phyloP scores from a whole-genome alignment of 2,888 invertebrate genomes.

The Seira ritae region DNA sequence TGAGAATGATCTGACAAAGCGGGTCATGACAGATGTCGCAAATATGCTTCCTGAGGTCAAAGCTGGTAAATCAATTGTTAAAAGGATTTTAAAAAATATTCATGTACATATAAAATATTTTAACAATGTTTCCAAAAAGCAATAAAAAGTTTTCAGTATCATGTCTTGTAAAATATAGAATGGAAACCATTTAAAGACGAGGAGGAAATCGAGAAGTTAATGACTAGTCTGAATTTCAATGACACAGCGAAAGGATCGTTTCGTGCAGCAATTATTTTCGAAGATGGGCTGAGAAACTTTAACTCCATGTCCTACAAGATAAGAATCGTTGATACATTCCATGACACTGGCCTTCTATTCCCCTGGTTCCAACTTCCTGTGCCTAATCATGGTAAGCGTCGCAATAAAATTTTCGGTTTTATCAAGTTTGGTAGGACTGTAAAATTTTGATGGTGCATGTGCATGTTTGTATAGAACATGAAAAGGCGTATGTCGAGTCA shows the following conservation, averaged over 20 bases:
- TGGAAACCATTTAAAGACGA: slow-evolving; percentile 67
- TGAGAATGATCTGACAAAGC: slow-evolving; percentile 25
- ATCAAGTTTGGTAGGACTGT: too few species aligned
- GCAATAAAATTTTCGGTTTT: neutral
- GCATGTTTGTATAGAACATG: slow-evolving; percentile 41
- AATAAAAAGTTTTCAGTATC: too few species aligned
- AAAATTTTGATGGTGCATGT: too few species aligned
- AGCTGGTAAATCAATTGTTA: slow-evolving; percentile 32
- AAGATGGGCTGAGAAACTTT: slow-evolving; percentile 50
- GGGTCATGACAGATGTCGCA: slow-evolving; percentile 43
- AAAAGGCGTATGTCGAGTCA: slow-evolving; percentile 59
- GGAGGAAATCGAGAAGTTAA: slow-evolving; percentile 66
- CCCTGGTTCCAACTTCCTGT: slow-evolving; percentile 71
- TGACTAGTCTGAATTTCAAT: slow-evolving; percentile 60
- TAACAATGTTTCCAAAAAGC: neutral
- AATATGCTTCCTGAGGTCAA: neutral
- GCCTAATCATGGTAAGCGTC: slow-evolving; percentile 60
- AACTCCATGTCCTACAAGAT: slow-evolving; percentile 67
- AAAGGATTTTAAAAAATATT: neutral
- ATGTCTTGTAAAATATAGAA: slow-evolving; percentile 56
- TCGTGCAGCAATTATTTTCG: slow-evolving; percentile 69
- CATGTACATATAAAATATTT: neutral
- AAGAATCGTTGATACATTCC: slow-evolving; percentile 63
- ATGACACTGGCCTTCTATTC: slow-evolving; percentile 62
- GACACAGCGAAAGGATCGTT: slow-evolving; percentile 35